phyloP scores from a whole-genome alignment of 2,113 vertebrate genomes.

The Carlito syrichta region DNA sequence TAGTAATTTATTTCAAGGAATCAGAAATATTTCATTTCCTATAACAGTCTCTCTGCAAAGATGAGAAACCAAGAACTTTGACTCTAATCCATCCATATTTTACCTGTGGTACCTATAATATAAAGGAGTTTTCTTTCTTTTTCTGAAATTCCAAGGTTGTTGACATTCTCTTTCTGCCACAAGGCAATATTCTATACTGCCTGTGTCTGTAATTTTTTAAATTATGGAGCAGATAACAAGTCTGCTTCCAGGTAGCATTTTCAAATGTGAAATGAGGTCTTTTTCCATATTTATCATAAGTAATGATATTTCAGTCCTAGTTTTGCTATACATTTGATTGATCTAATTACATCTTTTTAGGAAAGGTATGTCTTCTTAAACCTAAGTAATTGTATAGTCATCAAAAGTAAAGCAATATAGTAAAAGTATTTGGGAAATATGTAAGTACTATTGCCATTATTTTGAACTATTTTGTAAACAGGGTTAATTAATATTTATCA shows the following conservation, averaged over 20 bases:
- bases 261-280: background rate
- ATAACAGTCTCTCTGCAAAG: background rate
- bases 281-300: background rate
- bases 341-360: background rate
- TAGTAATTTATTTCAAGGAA: background rate
- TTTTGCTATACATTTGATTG: conserved; percentile 6
- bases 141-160: background rate
- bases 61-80: background rate
- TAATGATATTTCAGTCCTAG: background rate
- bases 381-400: background rate
- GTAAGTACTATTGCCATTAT: background rate
- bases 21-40: background rate
- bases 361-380: background rate
- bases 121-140: background rate
- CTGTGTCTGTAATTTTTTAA: background rate
- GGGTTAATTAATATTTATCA: background rate
- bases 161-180: background rate
- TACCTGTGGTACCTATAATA: background rate
- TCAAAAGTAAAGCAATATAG: background rate
- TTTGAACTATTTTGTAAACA: background rate
- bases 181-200: background rate
- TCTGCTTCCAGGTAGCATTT: background rate
- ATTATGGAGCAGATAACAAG: background rate
- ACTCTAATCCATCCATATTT: background rate
- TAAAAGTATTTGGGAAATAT: background rate